Evolutionary conservation across 1,140 invertebrate genomes (phyloP), one percentile per base, ranked within the genome.

Genomic region (Eumeta japonica): DNA sequence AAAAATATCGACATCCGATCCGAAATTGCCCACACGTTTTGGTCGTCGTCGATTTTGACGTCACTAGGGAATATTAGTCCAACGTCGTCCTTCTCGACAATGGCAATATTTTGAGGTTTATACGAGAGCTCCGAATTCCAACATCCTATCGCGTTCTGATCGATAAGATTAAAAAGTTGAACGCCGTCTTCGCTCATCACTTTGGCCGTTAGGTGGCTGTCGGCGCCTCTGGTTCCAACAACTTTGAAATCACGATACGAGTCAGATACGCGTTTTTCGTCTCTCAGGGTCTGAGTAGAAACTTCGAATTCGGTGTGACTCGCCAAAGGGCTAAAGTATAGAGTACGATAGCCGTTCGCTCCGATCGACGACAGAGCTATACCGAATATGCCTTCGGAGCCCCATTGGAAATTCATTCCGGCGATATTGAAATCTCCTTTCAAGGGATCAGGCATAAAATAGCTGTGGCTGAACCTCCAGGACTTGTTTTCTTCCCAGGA

Each of bases 331-430:
- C 85, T 86, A 67, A 91, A 90, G 57, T 84, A 88, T 5, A 90
- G 59, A 0, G 81, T 83, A 40, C 85, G 79, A 47, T 74, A 86
- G 19, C 86, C 86, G 46, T 86, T 82, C 11, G 62, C 41, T 1
- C 80, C 75, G 7, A 80, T 59, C 1, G 86, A 82, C 0, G 87
- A 83, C 2, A 89, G 54, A 0, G 83, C 80, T 64, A 90, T 85
- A 1, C 88, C 88, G 43, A 90, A 90, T 29, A 91, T 86, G 3
- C 88, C 88, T 64, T 91, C 88, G 30, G 83, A 81, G 3, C 78
- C 79, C 88, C 88, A 90, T 62, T 90, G 87, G 76, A 89, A 91
- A 55, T 89, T 89, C 1, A 90, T 58, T 2, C 87, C 87, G 3
- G 80, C 84, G 27, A 89, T 84, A 48, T 86, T 88, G 61, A 85